These are phyloP conservation scores for Paraescarpia echinospica DNA, from an alignment of 1,140 invertebrate species.

Conservation along the genomic window DNA sequence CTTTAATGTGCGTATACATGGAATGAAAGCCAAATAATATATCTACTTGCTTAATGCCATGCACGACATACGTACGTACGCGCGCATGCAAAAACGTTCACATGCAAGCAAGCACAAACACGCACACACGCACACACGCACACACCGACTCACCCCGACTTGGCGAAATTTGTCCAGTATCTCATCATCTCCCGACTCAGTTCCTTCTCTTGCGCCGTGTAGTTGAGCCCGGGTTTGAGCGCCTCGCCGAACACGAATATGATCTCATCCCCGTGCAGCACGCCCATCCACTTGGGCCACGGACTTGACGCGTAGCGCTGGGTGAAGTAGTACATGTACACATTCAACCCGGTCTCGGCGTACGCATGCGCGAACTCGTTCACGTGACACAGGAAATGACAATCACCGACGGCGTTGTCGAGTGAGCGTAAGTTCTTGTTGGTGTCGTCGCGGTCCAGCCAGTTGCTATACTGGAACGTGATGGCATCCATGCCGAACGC, in stretches of 20 bases:
- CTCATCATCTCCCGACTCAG: conserved; percentile 82
- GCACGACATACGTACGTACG: neutral
- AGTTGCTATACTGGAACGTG: conserved; percentile 89
- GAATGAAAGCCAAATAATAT: neutral
- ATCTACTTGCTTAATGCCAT: neutral
- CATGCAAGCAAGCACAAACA: neutral
- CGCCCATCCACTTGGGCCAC: conserved; percentile 93
- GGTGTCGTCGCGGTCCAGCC: conserved; percentile 83
- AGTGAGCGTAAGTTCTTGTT: conserved; percentile 79
- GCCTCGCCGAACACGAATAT: conserved; percentile 89
- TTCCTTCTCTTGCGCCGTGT: conserved; percentile 73
- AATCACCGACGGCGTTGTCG: conserved; percentile 95
- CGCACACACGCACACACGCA: neutral
- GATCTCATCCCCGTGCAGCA: conserved; percentile 93
- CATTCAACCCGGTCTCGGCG: conserved; percentile 75
- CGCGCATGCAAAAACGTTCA: neutral
- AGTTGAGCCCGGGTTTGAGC: conserved; percentile 72
- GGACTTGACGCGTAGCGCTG: conserved; percentile 75
- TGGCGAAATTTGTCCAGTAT: conserved; percentile 86
- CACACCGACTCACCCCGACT: conserved; percentile 70
- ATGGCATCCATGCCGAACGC: conserved; percentile 82
- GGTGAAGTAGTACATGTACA: conserved; percentile 92
- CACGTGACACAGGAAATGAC: conserved; percentile 93
- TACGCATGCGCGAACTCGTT: conserved; percentile 90
- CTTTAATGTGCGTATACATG: neutral